Evolutionary conservation across 2,888 invertebrate genomes (phyloP).

Genomic region (Papilio gigon): DNA sequence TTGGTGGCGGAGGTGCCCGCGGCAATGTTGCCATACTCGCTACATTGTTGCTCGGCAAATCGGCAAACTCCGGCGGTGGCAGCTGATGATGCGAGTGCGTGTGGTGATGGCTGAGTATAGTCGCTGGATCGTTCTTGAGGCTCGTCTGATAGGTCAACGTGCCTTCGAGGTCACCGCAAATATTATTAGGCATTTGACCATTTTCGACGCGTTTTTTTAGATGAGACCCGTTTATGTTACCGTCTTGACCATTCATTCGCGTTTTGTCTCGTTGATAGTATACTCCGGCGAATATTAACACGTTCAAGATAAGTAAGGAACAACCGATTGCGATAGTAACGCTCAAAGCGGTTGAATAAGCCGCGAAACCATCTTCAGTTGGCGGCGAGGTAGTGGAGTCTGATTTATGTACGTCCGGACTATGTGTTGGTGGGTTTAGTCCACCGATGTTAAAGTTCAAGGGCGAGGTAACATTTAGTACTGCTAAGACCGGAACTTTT

Average conservation of each 20-base stretch:
- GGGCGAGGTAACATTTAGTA: constrained; percentile 73
- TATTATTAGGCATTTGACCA: constrained; percentile 94
- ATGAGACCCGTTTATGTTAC: constrained; percentile 78
- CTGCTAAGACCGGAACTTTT: constrained; percentile 67
- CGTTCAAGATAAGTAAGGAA: constrained; percentile 94
- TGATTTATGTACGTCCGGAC: constrained; percentile 68
- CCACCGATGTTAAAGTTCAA: constrained; percentile 73
- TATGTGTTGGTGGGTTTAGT: constrained; percentile 68
- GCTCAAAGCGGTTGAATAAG: constrained; percentile 94
- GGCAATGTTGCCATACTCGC: constrained; percentile 83
- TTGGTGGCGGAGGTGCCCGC: constrained; percentile 89
- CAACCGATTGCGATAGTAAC: constrained; percentile 98
- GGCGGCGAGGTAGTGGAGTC: constrained; percentile 79
- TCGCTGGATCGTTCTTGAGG: constrained; percentile 86
- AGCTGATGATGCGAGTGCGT: constrained; percentile 89
- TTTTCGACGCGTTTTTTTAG: constrained; percentile 90
- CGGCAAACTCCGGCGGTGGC: constrained; percentile 92
- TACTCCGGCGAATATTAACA: constrained; percentile 96
- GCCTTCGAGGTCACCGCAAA: constrained; percentile 91
- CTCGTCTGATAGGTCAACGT: constrained; percentile 78
- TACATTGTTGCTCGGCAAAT: constrained; percentile 87
- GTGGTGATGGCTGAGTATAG: constrained; percentile 89
- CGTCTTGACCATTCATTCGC: constrained; percentile 84
- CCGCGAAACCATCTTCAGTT: constrained; percentile 94
- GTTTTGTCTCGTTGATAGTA: constrained; percentile 96